A percentile compares a stretch with the other conserved stretches of the same genome.
Evolutionary conservation across 2,888 invertebrate species (phyloP).

Genomic region (Cylindroiulus punctatus): DNA sequence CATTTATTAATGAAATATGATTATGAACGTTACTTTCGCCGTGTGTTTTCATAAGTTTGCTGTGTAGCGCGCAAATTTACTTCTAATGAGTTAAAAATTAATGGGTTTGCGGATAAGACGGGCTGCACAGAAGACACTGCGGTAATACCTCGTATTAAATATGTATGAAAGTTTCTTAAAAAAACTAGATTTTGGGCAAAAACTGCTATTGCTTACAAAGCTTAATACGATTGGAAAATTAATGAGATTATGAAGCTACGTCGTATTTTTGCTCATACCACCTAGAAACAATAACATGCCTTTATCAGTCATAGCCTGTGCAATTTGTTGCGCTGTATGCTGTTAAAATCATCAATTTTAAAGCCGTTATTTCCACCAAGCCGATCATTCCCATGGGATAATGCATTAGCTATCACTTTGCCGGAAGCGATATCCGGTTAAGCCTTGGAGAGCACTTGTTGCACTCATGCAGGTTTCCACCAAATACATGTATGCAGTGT

Average conservation of each 20-base stretch:
- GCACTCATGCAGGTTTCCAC: too few relatives aligned
- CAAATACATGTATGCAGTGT: too few relatives aligned
- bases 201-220: neutral
- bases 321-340: neutral
- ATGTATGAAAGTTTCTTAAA: neutral
- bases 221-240: neutral
- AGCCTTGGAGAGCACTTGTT: neutral
- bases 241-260: neutral
- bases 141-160: neutral
- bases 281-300: neutral
- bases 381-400: neutral
- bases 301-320: neutral
- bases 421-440: neutral
- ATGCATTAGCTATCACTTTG: too few relatives aligned
- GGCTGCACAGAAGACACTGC: neutral
- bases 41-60: neutral
- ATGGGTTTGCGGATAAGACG: neutral
- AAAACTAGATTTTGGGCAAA: neutral
- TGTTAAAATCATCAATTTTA: slow-evolving; percentile 3
- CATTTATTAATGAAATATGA: neutral
- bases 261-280: neutral
- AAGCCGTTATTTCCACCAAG: neutral
- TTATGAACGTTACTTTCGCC: neutral
- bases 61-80: neutral
- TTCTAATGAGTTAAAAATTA: neutral